Evolutionary conservation across 2,888 invertebrate genomes (phyloP).

Genomic region (Lycocerus yunnanus): DNA sequence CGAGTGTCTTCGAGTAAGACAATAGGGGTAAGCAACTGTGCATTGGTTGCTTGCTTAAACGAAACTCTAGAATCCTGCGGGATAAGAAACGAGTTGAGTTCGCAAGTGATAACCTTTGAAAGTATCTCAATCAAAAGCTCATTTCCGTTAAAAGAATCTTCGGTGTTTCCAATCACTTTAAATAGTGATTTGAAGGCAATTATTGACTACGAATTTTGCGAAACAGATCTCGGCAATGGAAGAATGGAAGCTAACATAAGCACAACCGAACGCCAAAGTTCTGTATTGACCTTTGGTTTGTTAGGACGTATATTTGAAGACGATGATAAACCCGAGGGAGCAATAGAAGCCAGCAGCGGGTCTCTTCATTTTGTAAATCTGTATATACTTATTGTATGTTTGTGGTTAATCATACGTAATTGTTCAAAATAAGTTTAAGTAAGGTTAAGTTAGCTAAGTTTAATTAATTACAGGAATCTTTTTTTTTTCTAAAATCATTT

Average conservation of each 20-base stretch:
- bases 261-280: conserved; percentile 24
- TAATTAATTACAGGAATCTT: background rate
- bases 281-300: conserved; percentile 38
- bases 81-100: conserved; percentile 5
- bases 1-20: conserved; percentile 11
- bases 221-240: conserved; percentile 12
- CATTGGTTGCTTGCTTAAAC: conserved; percentile 34
- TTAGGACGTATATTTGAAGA: conserved; percentile 34
- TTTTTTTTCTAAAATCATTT: background rate
- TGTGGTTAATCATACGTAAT: background rate
- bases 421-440: background rate
- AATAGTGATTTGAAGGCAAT: conserved; percentile 33
- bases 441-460: background rate
- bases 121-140: conserved; percentile 27
- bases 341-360: background rate
- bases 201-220: conserved; percentile 35
- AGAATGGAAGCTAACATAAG: conserved; percentile 30
- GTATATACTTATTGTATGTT: background rate
- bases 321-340: conserved; percentile 26
- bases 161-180: conserved; percentile 35
- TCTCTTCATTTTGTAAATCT: background rate
- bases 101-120: conserved; percentile 19
- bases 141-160: conserved; percentile 18
- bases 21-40: conserved; percentile 37
- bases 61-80: conserved; percentile 33